A percentile compares a stretch with the other conserved stretches of the same genome.
Evolutionary conservation across 2,113 vertebrate genomes (phyloP).

Genomic region (Capreolus pygargus): DNA sequence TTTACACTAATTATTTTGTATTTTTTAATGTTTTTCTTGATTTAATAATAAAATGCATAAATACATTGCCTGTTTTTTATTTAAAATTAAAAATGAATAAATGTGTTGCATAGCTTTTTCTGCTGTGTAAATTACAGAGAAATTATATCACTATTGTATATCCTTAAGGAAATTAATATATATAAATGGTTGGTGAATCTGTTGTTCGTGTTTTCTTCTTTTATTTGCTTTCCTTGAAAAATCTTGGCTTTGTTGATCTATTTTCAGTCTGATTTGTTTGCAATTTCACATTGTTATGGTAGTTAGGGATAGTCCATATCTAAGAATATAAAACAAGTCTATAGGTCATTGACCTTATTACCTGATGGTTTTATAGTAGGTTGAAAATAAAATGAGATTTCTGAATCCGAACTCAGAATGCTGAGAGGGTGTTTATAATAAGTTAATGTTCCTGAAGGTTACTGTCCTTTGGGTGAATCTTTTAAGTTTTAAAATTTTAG

Average conservation of each 20-base stretch:
- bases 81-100: not conserved
- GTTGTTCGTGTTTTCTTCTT: not conserved
- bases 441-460: not conserved
- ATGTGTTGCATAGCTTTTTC: not conserved
- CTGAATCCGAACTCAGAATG: not conserved
- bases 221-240: not conserved
- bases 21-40: slow-evolving; percentile 15
- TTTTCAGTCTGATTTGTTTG: slow-evolving; percentile 3
- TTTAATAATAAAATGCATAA: not conserved
- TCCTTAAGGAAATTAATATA: not conserved
- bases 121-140: not conserved
- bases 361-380: not conserved
- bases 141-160: not conserved
- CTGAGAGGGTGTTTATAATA: not conserved
- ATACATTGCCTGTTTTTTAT: not conserved
- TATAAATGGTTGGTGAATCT: not conserved
- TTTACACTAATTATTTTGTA: not conserved
- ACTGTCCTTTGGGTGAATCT: not conserved
- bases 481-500: not conserved
- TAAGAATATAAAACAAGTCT: not conserved
- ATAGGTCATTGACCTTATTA: not conserved
- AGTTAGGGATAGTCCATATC: not conserved
- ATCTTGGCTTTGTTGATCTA: not conserved
- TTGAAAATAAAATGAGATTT: slow-evolving; percentile 1
- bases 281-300: not conserved